These are phyloP conservation scores for Girardia tigrina DNA, from an alignment of 2,888 invertebrate genomes.

Conservation along the genomic window DNA sequence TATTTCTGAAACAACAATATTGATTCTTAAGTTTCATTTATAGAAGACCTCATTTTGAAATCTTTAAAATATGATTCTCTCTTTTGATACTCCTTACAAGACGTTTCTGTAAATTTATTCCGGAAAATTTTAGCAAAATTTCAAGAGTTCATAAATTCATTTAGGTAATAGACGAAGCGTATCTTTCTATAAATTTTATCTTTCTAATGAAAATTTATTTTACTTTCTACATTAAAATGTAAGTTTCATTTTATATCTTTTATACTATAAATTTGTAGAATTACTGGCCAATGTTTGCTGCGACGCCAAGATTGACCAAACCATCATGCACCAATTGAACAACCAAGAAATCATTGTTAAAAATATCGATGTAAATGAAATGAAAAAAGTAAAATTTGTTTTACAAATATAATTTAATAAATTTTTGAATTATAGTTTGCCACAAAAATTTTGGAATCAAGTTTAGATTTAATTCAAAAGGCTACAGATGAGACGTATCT, in stretches of 20 bases:
- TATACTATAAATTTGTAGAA: background rate
- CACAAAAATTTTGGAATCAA: constrained; percentile 6
- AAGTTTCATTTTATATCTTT: background rate
- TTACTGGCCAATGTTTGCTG: background rate
- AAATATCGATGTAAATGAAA: constrained; percentile 9
- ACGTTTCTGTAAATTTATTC: no score
- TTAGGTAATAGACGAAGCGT: no score
- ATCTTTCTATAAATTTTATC: no score
- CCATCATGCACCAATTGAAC: background rate
- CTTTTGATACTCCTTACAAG: no score
- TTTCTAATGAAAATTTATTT: no score
- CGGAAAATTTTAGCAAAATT: no score
- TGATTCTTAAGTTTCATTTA: no score
- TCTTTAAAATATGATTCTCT: no score
- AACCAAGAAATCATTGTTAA: background rate
- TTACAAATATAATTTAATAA: background rate
- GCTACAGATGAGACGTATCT: background rate
- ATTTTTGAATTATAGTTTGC: background rate
- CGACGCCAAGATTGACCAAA: background rate
- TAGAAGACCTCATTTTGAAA: no score
- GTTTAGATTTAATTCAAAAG: background rate
- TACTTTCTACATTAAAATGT: no score
- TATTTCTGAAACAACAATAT: no score
- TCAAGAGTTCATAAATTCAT: no score
- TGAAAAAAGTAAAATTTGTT: constrained; percentile 11